A percentile compares a stretch with the other conserved stretches of the same genome.
phyloP scores from a whole-genome alignment of 2,888 invertebrate species.

The Agriotes lineatus region DNA sequence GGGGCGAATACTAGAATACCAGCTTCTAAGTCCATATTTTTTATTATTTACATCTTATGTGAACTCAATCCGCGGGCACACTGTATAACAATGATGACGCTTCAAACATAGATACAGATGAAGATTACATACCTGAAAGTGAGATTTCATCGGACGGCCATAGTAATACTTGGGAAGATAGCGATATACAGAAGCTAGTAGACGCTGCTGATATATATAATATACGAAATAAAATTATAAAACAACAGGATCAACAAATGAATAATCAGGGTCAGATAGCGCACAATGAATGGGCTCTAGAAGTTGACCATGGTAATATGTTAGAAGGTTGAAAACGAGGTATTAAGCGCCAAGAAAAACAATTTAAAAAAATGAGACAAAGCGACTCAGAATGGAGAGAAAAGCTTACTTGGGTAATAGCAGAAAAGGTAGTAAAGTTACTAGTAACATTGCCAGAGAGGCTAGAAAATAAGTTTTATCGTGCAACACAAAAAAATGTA shows the following conservation, averaged over 20 bases:
- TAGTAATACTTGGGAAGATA: background rate
- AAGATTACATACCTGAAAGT: too few species aligned
- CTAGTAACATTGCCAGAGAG: background rate
- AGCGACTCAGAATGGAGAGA: background rate
- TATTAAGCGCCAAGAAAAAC: background rate
- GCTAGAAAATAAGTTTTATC: background rate
- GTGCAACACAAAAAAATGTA: background rate
- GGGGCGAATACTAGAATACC: too few species aligned
- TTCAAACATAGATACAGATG: too few species aligned
- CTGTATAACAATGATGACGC: background rate
- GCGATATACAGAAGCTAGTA: background rate
- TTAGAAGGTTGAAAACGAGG: background rate
- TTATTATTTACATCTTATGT: too few species aligned
- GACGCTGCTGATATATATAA: too few species aligned
- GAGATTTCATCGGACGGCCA: background rate
- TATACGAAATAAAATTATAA: too few species aligned
- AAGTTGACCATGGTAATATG: background rate
- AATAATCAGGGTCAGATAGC: too few species aligned
- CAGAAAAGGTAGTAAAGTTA: background rate
- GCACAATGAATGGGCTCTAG: background rate
- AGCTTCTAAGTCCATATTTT: too few species aligned
- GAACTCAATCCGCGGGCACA: too few species aligned
- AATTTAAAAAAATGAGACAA: background rate
- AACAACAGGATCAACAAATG: too few species aligned
- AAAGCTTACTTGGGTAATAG: too few species aligned